Percentiles rank a stretch among this genome's conserved stretches.
These are phyloP conservation scores for Pemphredon lugubris DNA, from an alignment of 2,888 invertebrate species.

Conservation along the genomic window DNA sequence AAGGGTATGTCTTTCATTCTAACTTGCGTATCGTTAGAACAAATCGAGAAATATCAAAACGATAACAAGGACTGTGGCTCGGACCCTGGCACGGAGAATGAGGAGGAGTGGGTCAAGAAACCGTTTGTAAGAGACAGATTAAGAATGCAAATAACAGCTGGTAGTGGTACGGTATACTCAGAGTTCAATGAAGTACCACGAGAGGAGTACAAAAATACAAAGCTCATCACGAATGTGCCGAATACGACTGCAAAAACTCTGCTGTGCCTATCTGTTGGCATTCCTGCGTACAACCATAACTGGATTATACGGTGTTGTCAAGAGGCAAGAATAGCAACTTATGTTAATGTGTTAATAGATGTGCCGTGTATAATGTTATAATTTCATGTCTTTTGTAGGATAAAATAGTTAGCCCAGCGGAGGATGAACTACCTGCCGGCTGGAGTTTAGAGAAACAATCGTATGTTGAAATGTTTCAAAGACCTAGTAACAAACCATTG, in stretches of 20 bases:
- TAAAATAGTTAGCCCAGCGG: slow-evolving; percentile 80
- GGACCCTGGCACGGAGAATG: slow-evolving; percentile 82
- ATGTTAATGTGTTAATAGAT: too few species aligned
- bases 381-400: slow-evolving; percentile 62
- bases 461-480: slow-evolving; percentile 80
- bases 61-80: slow-evolving; percentile 79
- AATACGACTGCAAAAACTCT: slow-evolving; percentile 89
- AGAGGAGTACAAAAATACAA: slow-evolving; percentile 83
- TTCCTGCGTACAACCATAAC: slow-evolving; percentile 85
- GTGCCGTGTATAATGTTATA: too few species aligned
- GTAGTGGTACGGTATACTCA: slow-evolving; percentile 85
- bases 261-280: slow-evolving; percentile 86
- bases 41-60: slow-evolving; percentile 67
- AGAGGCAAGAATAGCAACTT: slow-evolving; percentile 66
- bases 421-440: slow-evolving; percentile 85
- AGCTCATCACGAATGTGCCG: slow-evolving; percentile 86
- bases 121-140: slow-evolving; percentile 84
- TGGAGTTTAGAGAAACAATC: slow-evolving; percentile 83
- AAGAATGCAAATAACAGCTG: slow-evolving; percentile 84
- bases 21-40: slow-evolving; percentile 82
- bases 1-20: slow-evolving; percentile 84
- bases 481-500: slow-evolving; percentile 70
- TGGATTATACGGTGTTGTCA: slow-evolving; percentile 87
- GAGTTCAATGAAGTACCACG: slow-evolving; percentile 83
- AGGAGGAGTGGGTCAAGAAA: slow-evolving; percentile 82